Conservation (phyloP, 1,140 invertebrate genomes). For the Oscheius sp. region DNA sequence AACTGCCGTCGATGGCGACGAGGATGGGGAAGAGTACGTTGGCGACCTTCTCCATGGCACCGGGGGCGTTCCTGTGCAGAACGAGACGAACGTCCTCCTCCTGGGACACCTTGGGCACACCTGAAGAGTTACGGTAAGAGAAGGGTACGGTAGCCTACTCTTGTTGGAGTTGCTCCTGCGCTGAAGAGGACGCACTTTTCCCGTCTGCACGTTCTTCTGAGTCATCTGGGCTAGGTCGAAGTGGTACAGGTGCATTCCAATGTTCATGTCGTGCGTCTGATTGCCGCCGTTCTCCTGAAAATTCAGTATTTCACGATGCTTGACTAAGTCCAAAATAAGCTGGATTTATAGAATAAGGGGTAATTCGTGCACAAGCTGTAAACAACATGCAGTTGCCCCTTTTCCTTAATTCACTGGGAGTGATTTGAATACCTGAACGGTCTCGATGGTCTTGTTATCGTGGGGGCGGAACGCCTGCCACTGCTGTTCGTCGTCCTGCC, state of each 20-base stretch:
- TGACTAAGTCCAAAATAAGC: no score
- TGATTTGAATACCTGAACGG: no score
- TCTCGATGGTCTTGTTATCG: slow-evolving; percentile 21
- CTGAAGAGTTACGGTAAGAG: slow-evolving; percentile 5
- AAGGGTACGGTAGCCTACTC: not conserved
- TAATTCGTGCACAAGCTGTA: no score
- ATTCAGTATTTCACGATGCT: not conserved
- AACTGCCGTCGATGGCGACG: slow-evolving; percentile 53
- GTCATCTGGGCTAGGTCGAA: slow-evolving; percentile 3
- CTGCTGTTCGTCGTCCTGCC: slow-evolving; percentile 33
- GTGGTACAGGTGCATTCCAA: slow-evolving; percentile 16
- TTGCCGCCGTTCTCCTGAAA: slow-evolving; percentile 12
- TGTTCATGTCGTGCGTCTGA: not conserved
- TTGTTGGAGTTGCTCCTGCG: not conserved
- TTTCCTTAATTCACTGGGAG: no score
- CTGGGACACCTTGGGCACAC: not conserved
- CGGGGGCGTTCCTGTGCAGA: slow-evolving; percentile 28
- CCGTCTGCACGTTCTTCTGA: slow-evolving; percentile 18
- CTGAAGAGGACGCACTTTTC: slow-evolving; percentile 6
- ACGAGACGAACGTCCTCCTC: slow-evolving; percentile 22
- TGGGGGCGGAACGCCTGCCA: slow-evolving; percentile 24
- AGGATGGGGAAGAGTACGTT: slow-evolving; percentile 50
- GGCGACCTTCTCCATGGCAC: slow-evolving; percentile 34
- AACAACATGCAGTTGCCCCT: no score
- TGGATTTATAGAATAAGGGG: no score